phyloP scores from a whole-genome alignment of 2,113 vertebrate genomes.

The Syngnathoides biaculeatus region DNA sequence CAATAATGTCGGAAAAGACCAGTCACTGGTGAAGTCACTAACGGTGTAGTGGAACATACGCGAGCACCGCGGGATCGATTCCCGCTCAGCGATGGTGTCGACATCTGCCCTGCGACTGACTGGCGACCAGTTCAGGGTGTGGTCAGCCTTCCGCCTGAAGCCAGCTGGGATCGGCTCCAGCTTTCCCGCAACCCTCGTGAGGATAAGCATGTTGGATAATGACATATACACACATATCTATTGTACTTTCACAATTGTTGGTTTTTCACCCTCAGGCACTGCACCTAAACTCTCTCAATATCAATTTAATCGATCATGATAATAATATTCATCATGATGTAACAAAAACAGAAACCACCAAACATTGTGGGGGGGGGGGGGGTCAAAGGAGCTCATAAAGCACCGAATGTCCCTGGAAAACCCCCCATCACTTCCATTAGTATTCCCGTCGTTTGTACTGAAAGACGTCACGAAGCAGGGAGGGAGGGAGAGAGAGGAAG shows the following conservation, averaged over 20 bases:
- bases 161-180: no score
- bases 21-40: constrained; percentile 5
- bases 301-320: not conserved
- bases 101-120: no score
- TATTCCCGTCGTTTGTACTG: constrained; percentile 31
- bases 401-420: constrained; percentile 24
- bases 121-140: no score
- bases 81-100: no score
- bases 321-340: not conserved
- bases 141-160: no score
- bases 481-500: not conserved
- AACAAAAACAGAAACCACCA: not conserved
- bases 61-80: no score
- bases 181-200: no score
- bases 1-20: constrained; percentile 8
- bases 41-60: no score
- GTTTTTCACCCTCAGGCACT: no score
- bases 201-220: no score
- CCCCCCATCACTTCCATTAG: constrained; percentile 7
- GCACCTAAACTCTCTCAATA: not conserved
- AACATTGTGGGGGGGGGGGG: not conserved
- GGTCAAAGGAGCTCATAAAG: not conserved
- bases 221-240: no score
- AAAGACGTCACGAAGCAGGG: constrained; percentile 34
- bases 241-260: no score